These are phyloP conservation scores for Gymnocypris eckloni DNA, from an alignment of 2,797 vertebrate species.

Conservation along the genomic window DNA sequence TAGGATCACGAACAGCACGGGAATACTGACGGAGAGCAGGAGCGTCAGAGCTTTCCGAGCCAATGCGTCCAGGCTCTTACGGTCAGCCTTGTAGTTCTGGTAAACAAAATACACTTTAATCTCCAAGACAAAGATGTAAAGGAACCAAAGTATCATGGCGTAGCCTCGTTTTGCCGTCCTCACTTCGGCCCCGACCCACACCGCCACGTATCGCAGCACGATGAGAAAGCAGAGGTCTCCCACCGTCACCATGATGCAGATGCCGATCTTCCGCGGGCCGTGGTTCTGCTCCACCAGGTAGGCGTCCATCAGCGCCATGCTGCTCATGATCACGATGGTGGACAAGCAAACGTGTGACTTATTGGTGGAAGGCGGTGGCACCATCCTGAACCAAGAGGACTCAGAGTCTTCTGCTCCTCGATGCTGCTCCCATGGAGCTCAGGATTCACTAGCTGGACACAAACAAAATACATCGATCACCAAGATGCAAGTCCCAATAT, in stretches of 20 bases:
- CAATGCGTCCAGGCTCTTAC: conserved; percentile 81
- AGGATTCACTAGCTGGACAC: conserved; percentile 73
- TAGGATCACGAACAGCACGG: conserved; percentile 80
- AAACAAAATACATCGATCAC: conserved; percentile 74
- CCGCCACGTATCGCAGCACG: conserved; percentile 85
- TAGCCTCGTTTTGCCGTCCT: conserved; percentile 88
- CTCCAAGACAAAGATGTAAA: conserved; percentile 87
- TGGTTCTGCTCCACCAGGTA: conserved; percentile 87
- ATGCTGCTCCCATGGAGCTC: conserved; percentile 69
- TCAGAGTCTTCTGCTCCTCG: conserved; percentile 71
- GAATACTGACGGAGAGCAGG: conserved; percentile 80
- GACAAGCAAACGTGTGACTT: conserved; percentile 88
- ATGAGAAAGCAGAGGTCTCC: conserved; percentile 89
- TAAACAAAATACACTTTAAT: conserved; percentile 89
- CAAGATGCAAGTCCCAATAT: conserved; percentile 22
- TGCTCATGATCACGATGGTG: conserved; percentile 84
- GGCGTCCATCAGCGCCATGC: conserved; percentile 82
- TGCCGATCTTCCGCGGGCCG: conserved; percentile 81
- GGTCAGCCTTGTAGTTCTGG: conserved; percentile 90
- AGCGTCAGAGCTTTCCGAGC: conserved; percentile 82
- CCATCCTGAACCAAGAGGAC: conserved; percentile 57
- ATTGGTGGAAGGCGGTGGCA: conserved; percentile 73
- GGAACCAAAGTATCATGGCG: conserved; percentile 87
- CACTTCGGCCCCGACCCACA: conserved; percentile 90
- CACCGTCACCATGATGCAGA: conserved; percentile 86